Base-by-base conservation (phyloP, 2,113 vertebrate species). In the Cricetomys ansorgei region DNA sequence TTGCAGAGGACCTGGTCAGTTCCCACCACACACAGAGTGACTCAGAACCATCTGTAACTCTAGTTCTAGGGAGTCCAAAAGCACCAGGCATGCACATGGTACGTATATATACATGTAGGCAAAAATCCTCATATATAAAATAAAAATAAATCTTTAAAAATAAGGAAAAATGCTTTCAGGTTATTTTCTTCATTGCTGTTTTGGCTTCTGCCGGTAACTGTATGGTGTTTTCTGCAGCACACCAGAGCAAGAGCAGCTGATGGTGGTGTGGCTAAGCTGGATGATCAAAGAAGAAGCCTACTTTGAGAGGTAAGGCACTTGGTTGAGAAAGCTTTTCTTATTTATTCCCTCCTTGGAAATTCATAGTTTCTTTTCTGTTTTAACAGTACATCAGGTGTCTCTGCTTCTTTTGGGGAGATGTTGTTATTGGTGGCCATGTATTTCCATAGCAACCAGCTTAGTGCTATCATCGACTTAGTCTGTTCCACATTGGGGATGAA, bases 261-360 rank as follows among this genome's bases (percentile, higher is more conserved):
- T 99, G 99, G 99, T 99, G 34, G 99, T 99, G 98, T 99, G 99
- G 99, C 98, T 99, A 37, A 99, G 99, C 48, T 99, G 99, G 99
- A 99, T 99, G 99, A 99, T 99, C 98, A 99, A 99, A 98, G 99
- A 99, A 96, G 99, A 99, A 98, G 99, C 99, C 80, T 99, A 99
- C 98, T 99, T 99, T 98, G 99, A 99, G 97, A 99, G 99, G 99
- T 99, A 97, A 98, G 94, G 83, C 88, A 5, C 86, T 93, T 25
- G 31, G 7, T 69, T 64, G 37, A 72, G 17, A 87, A 91, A 19
- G 0, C 1, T 94, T 95, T 94, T 62, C 4, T 96, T 80, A 4
- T 53, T 96, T 75, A 4, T 57, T 43, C 19, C 57, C 4, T 73
- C 0, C 48, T 84, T 95, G 81, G 87, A 95, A 97, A 97, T 73